Conservation (phyloP, 1,140 invertebrate genomes). For the Pararge aegeria region DNA sequence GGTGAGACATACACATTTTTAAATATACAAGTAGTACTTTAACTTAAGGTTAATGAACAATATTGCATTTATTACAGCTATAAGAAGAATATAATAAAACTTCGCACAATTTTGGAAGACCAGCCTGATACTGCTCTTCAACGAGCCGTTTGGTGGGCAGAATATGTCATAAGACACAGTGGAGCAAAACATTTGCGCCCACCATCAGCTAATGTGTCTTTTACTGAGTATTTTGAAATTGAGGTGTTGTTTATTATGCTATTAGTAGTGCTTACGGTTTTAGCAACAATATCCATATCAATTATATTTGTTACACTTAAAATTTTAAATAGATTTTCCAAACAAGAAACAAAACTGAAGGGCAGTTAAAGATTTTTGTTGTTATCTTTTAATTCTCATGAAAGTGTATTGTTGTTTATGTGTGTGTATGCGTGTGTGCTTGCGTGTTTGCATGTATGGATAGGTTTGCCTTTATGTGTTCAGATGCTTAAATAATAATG, state of each 20-base stretch:
- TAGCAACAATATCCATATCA: neutral
- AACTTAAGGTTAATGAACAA: no score
- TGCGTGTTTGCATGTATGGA: no score
- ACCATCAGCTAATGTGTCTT: constrained; percentile 10
- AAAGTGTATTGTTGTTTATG: no score
- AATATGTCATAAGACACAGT: constrained; percentile 76
- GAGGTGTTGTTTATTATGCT: constrained; percentile 10
- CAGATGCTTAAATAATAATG: no score
- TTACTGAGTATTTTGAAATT: constrained; percentile 15
- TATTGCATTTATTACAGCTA: constrained; percentile 34
- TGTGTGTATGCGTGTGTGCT: no score
- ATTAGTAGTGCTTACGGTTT: neutral
- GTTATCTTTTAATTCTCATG: no score
- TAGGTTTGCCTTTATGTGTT: no score
- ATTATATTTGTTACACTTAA: neutral
- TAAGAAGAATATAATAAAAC: constrained; percentile 31
- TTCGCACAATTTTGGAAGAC: constrained; percentile 34
- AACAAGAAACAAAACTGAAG: no score
- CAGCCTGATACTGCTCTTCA: constrained; percentile 39
- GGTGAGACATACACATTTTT: neutral
- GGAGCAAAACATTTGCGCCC: constrained; percentile 12
- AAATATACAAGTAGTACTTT: no score
- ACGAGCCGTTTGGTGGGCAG: constrained; percentile 80
- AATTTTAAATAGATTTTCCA: neutral
- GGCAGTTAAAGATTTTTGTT: no score